phyloP scores from a whole-genome alignment of 1,140 invertebrate species.

The Zaprionus africanus region DNA sequence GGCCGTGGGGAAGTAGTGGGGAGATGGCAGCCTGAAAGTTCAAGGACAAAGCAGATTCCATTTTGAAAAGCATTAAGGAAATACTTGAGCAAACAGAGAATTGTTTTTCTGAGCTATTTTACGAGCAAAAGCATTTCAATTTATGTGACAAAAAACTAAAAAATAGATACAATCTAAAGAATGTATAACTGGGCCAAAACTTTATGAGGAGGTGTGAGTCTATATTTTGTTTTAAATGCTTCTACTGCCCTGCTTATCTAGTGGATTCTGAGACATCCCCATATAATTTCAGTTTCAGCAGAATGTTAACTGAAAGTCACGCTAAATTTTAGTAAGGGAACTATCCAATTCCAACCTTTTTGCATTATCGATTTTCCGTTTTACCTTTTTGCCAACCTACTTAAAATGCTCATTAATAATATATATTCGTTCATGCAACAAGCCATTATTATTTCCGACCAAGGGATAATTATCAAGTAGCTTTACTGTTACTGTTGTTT shows the following conservation, averaged over 20 bases:
- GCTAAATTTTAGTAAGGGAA: not conserved
- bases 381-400: not conserved
- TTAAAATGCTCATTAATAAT: conserved; percentile 13
- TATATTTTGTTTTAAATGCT: not conserved
- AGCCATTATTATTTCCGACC: not conserved
- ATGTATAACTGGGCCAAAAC: not conserved
- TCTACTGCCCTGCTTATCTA: not conserved
- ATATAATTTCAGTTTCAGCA: conserved; percentile 1
- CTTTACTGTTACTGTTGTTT: not conserved
- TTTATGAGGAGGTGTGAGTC: not conserved
- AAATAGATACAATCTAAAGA: not conserved
- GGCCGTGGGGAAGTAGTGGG: not conserved
- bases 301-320: conserved; percentile 18
- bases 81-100: conserved; percentile 6
- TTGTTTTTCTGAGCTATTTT: conserved; percentile 9
- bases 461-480: conserved; percentile 2
- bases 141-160: conserved; percentile 5
- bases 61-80: conserved; percentile 26
- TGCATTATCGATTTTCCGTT: conserved; percentile 38
- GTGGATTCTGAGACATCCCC: not conserved
- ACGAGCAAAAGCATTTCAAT: conserved; percentile 8
- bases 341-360: conserved; percentile 1
- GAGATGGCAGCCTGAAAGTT: conserved; percentile 26
- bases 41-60: conserved; percentile 40
- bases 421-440: conserved; percentile 2